phyloP scores from a whole-genome alignment of 1,140 invertebrate genomes.

The Drosophila melanogaster region Release_6_plus_ISO1_MT NT_033779.5:1760001-1760500 shows the following conservation, averaged over 20 bases:
- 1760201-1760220: no score
- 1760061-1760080: neutral
- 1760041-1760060: neutral
- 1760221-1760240: no score
- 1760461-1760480: conserved; percentile 7
- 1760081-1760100: neutral
- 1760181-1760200: no score
- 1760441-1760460: no score
- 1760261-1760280: neutral
- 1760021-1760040: conserved; percentile 12
- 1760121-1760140: neutral
- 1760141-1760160: no score
- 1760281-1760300: neutral
- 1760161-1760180: no score
- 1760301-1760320: conserved; percentile 22
- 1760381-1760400: conserved; percentile 60
- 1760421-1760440: conserved; percentile 35
- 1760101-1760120: neutral
- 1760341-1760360: conserved; percentile 40
- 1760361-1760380: conserved; percentile 46
- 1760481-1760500: neutral
- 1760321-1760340: conserved; percentile 36
- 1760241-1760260: neutral
- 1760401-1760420: conserved; percentile 22
- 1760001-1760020: conserved; percentile 2